phyloP scores from a whole-genome alignment of 2,797 vertebrate genomes.

The Neosilurus hyrtlii region DNA sequence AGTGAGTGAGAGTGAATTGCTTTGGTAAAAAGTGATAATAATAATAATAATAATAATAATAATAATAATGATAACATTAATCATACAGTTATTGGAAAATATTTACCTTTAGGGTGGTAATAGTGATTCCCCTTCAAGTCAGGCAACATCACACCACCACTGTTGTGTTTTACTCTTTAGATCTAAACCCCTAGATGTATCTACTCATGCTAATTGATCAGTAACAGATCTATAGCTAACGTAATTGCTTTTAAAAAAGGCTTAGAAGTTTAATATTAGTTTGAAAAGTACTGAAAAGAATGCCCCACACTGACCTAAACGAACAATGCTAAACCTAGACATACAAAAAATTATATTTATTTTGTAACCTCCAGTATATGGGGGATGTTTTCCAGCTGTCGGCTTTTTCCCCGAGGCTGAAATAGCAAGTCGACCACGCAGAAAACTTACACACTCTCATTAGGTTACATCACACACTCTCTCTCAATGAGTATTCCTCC shows the following conservation, averaged over 20 bases:
- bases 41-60: no score
- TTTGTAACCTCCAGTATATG: slow-evolving; percentile 20
- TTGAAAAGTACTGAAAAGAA: not conserved
- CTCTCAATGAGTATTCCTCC: not conserved
- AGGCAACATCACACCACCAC: not conserved
- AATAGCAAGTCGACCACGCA: slow-evolving; percentile 46
- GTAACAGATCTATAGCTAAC: not conserved
- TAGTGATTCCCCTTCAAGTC: not conserved
- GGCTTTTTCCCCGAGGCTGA: slow-evolving; percentile 34
- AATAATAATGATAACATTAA: no score
- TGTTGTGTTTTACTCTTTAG: not conserved
- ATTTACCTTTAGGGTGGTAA: not conserved
- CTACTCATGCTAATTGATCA: not conserved
- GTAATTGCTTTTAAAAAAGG: not conserved
- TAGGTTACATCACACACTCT: slow-evolving; percentile 22
- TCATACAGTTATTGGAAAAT: not conserved
- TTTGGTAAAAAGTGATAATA: not conserved
- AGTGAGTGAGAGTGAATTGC: not conserved
- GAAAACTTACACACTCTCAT: slow-evolving; percentile 8
- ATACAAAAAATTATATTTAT: slow-evolving; percentile 32
- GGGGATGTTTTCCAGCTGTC: slow-evolving; percentile 38
- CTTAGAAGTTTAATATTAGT: not conserved
- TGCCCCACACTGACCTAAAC: not conserved
- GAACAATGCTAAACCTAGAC: slow-evolving; percentile 1
- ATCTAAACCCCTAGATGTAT: not conserved